Conservation (phyloP, 2,113 vertebrate genomes). For the Tragelaphus scriptus region DNA sequence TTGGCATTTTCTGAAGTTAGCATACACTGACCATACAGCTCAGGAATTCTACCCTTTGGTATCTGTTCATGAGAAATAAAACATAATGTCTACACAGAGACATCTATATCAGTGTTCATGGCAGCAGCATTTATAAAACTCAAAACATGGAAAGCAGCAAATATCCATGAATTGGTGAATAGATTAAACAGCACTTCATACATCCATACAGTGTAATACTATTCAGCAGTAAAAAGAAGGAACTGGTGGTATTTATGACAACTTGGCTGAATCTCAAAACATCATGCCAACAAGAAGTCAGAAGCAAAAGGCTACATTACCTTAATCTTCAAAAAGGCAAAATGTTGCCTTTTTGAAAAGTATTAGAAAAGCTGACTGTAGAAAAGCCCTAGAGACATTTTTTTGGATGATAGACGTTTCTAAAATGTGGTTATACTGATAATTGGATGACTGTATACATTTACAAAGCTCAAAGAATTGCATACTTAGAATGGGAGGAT, state of each 20-base stretch:
- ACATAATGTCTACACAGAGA: not conserved
- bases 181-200: not conserved
- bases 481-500: not conserved
- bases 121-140: not conserved
- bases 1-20: conserved; percentile 11
- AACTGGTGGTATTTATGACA: not conserved
- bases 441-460: not conserved
- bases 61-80: not conserved
- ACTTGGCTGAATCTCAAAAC: not conserved
- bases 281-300: not conserved
- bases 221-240: not conserved
- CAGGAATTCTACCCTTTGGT: not conserved
- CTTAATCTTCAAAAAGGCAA: not conserved
- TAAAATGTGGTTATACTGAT: not conserved
- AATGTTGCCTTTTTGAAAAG: not conserved
- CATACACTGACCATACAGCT: not conserved
- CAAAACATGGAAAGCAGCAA: not conserved
- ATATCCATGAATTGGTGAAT: not conserved
- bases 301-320: not conserved
- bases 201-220: not conserved
- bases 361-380: not conserved
- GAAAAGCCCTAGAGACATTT: not conserved
- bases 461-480: not conserved
- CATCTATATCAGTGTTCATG: not conserved
- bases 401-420: not conserved